Evolutionary conservation across 1,140 invertebrate genomes (phyloP).

Genomic region (Drosophila takahashii): DNA sequence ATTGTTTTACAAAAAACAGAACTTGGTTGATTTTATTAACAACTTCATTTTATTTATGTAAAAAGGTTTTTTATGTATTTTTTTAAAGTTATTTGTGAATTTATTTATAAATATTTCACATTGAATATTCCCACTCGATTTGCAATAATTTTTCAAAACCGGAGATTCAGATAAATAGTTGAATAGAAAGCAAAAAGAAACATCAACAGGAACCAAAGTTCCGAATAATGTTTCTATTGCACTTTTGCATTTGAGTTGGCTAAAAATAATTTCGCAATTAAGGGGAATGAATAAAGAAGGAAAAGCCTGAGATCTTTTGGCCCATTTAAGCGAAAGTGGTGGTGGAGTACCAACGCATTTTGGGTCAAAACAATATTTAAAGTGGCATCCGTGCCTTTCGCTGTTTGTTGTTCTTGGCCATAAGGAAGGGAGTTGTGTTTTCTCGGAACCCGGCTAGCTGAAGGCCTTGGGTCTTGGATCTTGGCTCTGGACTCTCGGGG

Average conservation of each 20-base stretch:
- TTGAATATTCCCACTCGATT: neutral
- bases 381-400: neutral
- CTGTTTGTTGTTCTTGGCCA: constrained; percentile 4
- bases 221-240: neutral
- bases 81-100: too few relatives aligned
- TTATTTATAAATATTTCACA: too few relatives aligned
- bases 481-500: too few relatives aligned
- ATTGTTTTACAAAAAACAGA: too few relatives aligned
- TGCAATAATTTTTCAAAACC: neutral
- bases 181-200: too few relatives aligned
- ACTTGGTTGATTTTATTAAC: too few relatives aligned
- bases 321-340: constrained; percentile 8
- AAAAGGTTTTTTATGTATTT: too few relatives aligned
- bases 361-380: constrained; percentile 29
- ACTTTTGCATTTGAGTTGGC: neutral
- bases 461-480: neutral
- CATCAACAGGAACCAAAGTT: too few relatives aligned
- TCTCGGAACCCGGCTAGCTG: constrained; percentile 21
- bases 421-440: constrained; percentile 19
- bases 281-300: neutral
- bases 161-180: too few relatives aligned
- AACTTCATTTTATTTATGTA: too few relatives aligned
- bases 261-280: neutral
- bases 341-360: neutral
- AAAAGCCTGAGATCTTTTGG: neutral